A percentile compares a stretch with the other conserved stretches of the same genome.
These are phyloP conservation scores for Polylopha cassiicola DNA, from an alignment of 2,888 invertebrate species.

Conservation along the genomic window DNA sequence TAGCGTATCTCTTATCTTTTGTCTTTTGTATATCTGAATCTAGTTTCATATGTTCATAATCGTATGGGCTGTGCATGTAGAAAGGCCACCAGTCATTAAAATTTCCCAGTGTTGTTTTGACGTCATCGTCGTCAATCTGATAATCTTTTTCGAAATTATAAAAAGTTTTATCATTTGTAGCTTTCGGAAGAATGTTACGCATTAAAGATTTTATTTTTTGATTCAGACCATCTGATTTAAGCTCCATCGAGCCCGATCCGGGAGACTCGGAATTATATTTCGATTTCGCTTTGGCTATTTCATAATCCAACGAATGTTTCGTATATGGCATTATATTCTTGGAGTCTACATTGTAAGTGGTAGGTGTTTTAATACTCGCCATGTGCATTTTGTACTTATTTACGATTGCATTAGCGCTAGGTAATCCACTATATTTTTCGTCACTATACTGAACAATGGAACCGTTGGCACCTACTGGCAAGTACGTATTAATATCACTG, in stretches of 20 bases:
- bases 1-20: slow-evolving; percentile 53
- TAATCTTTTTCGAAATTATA: slow-evolving; percentile 35
- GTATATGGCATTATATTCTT: slow-evolving; percentile 13
- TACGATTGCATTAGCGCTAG: too few relatives aligned
- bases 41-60: slow-evolving; percentile 45
- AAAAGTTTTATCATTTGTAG: slow-evolving; percentile 26
- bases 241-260: slow-evolving; percentile 31
- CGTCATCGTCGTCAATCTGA: slow-evolving; percentile 51
- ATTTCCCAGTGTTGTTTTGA: slow-evolving; percentile 46
- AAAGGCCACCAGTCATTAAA: slow-evolving; percentile 52
- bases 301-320: slow-evolving; percentile 32
- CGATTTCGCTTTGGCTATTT: slow-evolving; percentile 34
- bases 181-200: slow-evolving; percentile 35
- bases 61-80: slow-evolving; percentile 48
- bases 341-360: slow-evolving; percentile 4
- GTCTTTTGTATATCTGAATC: slow-evolving; percentile 42
- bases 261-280: slow-evolving; percentile 32
- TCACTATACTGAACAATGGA: too few relatives aligned
- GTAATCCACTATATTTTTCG: too few relatives aligned
- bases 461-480: too few relatives aligned
- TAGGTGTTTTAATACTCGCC: background rate
- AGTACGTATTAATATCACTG: slow-evolving; percentile 4
- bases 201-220: slow-evolving; percentile 42
- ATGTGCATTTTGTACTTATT: too few relatives aligned
- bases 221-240: slow-evolving; percentile 35